Base-by-base conservation (phyloP, 1,140 invertebrate genomes). In the Brachionus plicatilis region DNA sequence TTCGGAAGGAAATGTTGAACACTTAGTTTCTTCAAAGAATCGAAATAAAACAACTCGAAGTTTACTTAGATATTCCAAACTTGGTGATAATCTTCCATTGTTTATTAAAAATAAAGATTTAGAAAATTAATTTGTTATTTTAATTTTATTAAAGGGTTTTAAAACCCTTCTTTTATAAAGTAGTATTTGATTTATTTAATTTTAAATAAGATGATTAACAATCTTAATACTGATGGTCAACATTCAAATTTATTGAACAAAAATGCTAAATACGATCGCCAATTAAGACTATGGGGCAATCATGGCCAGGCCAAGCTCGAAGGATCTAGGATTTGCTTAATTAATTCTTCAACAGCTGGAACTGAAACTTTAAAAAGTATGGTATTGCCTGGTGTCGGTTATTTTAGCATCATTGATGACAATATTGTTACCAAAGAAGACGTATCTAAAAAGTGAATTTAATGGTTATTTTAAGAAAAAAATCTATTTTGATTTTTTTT, bases 371-470 rank as follows among this genome's bases (percentile, higher is more conserved):
- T 98, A 27, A 99, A 99, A 90, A 95, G 95, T 70, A 91, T 99
- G 11, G 94, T 98, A 17, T 90, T 99, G 41, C 96, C 97, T 79
- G 96, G 96, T 88, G 85, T 98, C 87, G 96, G 96, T 84, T 93
- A 94, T n/a, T 96, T 99, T 86, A 98, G 96, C 0, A 95, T 99
- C 86, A 93, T 98, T 8, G 97, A 99, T 92, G 94, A 94, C 14
- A 92, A 93, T 87, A 75, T 11, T 11, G 45, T 84, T 7, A 72
- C 82, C 11, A 41, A 84, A 37, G 65, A 72, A 70, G 82, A 84
- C 17, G 45, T 84, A 70, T 29, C 82, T 24, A 60, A 70, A 68
- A 82, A 82, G 79, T 82, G 11, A 41, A 37, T 37, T 37, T 6
- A 37, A 37, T 37, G 6, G 0, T 37, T 37, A 37, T 37, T 37